phyloP scores from a whole-genome alignment of 2,797 vertebrate species.

The Sparidentex hasta region DNA sequence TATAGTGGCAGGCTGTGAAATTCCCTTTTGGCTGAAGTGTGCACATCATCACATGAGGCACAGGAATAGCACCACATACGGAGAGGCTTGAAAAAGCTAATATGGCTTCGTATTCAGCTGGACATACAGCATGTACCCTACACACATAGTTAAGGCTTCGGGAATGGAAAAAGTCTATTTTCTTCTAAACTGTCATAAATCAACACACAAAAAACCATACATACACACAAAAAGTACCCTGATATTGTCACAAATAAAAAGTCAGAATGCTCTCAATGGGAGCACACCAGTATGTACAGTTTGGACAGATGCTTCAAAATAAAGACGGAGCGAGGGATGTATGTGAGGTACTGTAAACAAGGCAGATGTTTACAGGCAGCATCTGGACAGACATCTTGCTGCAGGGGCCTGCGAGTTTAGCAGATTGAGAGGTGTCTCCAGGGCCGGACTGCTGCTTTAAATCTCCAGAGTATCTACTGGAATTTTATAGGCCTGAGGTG shows the following conservation, averaged over 20 bases:
- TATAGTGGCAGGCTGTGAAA: constrained; percentile 33
- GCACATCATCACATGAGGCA: constrained; percentile 36
- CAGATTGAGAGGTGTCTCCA: constrained; percentile 60
- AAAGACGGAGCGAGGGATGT: constrained; percentile 30
- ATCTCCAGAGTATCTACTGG: constrained; percentile 44
- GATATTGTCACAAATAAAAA: constrained; percentile 65
- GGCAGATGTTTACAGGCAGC: constrained; percentile 48
- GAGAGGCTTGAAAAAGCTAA: constrained; percentile 28
- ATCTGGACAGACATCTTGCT: constrained; percentile 57
- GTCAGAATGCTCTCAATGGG: constrained; percentile 19
- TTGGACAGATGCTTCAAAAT: constrained; percentile 39
- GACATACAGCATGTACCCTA: constrained; percentile 16
- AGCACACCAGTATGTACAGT: constrained; percentile 29
- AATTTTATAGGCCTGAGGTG: constrained; percentile 64
- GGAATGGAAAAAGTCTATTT: not conserved
- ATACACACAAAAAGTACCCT: constrained; percentile 74
- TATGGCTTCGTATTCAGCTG: constrained; percentile 58
- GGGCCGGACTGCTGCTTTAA: constrained; percentile 38
- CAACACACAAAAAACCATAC: constrained; percentile 30
- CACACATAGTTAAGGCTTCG: constrained; percentile 7
- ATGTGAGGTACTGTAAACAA: constrained; percentile 52
- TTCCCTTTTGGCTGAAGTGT: constrained; percentile 73
- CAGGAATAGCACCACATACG: constrained; percentile 51
- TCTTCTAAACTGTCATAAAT: not conserved
- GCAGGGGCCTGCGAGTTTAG: constrained; percentile 42